A percentile compares a stretch with the other conserved stretches of the same genome.
Conservation (phyloP, 92 coral and sea anemone species). For the Zoanthus sansibaricus region DNA sequence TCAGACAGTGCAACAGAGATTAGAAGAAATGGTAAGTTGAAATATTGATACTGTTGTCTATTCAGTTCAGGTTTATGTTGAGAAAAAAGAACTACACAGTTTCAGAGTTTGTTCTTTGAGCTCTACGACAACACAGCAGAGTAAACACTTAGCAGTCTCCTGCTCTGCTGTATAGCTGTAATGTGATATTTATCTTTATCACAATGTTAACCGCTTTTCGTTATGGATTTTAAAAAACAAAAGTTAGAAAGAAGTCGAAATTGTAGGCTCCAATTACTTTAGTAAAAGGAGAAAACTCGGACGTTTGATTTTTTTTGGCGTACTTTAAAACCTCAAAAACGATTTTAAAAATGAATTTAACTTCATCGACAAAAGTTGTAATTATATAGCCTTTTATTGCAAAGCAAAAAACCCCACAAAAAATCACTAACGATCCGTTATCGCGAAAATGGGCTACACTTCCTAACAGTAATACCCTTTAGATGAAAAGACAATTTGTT, state of each 20-base stretch:
- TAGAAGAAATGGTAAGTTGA: constrained; percentile 24
- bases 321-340: neutral
- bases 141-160: neutral
- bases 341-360: neutral
- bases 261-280: neutral
- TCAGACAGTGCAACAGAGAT: neutral
- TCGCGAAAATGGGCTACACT: neutral
- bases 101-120: neutral
- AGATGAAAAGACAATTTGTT: constrained; percentile 2
- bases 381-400: neutral
- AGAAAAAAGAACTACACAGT: neutral
- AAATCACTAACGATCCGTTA: neutral
- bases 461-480: neutral
- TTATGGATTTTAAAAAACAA: neutral
- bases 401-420: neutral
- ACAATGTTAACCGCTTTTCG: constrained; percentile 16
- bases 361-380: neutral
- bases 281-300: neutral
- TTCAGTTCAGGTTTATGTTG: neutral
- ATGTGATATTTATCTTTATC: constrained; percentile 31
- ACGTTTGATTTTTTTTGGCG: neutral
- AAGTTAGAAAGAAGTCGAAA: neutral
- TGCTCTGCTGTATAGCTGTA: constrained; percentile 4
- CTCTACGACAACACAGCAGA: neutral
- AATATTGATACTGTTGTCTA: neutral